A percentile compares a stretch with the other conserved stretches of the same genome.
phyloP scores from a whole-genome alignment of 1,140 invertebrate species.

The Euwallacea fornicatus region DNA sequence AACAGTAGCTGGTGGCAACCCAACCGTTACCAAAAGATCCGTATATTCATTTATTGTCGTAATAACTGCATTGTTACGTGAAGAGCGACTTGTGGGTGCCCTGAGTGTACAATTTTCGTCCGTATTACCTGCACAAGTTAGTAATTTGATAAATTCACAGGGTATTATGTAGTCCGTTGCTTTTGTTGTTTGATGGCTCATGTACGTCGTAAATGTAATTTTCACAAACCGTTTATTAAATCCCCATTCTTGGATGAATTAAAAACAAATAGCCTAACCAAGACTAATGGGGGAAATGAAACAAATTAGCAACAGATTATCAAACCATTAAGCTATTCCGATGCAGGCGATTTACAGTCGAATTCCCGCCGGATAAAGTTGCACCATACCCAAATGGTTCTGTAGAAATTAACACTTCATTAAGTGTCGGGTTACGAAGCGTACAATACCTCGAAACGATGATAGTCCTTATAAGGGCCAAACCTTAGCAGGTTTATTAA shows the following conservation, averaged over 20 bases:
- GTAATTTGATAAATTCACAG: background rate
- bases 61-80: constrained; percentile 23
- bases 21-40: constrained; percentile 26
- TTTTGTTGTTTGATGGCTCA: too few relatives aligned
- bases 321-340: constrained; percentile 1
- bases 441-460: constrained; percentile 3
- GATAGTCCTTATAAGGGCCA: too few relatives aligned
- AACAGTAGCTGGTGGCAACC: constrained; percentile 29
- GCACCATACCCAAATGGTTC: constrained; percentile 8
- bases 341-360: background rate
- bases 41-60: constrained; percentile 17
- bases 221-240: too few relatives aligned
- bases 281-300: background rate
- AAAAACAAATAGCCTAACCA: too few relatives aligned
- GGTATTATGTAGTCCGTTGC: background rate
- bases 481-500: too few relatives aligned
- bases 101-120: too few relatives aligned
- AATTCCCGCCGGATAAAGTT: background rate
- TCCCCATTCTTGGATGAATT: too few relatives aligned
- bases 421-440: constrained; percentile 12
- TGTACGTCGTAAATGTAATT: too few relatives aligned
- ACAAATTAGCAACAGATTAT: constrained; percentile 3
- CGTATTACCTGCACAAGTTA: background rate
- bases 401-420: constrained; percentile 17
- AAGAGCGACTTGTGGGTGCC: constrained; percentile 3